Conservation (phyloP, 2,113 vertebrate species). For the Perca schrenkii region DNA sequence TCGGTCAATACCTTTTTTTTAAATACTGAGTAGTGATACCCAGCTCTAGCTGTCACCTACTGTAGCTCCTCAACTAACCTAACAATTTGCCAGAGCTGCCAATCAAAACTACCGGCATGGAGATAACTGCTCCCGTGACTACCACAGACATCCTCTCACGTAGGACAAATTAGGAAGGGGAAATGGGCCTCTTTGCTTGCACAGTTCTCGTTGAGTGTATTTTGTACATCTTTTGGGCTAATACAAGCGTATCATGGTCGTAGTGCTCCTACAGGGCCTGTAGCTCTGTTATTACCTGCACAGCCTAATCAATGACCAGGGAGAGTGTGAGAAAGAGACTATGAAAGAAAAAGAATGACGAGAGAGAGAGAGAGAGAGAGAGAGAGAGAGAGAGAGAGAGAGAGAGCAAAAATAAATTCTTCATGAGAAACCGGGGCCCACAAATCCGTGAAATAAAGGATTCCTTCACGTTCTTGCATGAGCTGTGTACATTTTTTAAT, state of each 20-base stretch:
- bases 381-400: slow-evolving; percentile 1
- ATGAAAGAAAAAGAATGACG: background rate
- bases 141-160: slow-evolving; percentile 46
- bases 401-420: slow-evolving; percentile 5
- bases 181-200: slow-evolving; percentile 50
- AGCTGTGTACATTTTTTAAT: slow-evolving; percentile 68
- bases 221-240: slow-evolving; percentile 36
- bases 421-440: slow-evolving; percentile 35
- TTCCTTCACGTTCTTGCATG: slow-evolving; percentile 41
- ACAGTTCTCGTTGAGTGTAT: slow-evolving; percentile 35
- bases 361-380: background rate
- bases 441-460: slow-evolving; percentile 51
- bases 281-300: slow-evolving; percentile 20
- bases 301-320: slow-evolving; percentile 28
- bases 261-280: slow-evolving; percentile 37
- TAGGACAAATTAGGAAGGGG: slow-evolving; percentile 52
- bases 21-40: no score
- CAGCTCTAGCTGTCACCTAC: no score
- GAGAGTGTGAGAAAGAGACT: background rate
- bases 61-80: background rate
- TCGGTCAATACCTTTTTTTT: no score
- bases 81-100: slow-evolving; percentile 39
- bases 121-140: slow-evolving; percentile 41
- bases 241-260: slow-evolving; percentile 19
- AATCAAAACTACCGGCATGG: slow-evolving; percentile 63